Evolutionary conservation across 2,888 invertebrate genomes (phyloP), one percentile per base, ranked within the genome.

Genomic region (Drosophila gaucha): DNA sequence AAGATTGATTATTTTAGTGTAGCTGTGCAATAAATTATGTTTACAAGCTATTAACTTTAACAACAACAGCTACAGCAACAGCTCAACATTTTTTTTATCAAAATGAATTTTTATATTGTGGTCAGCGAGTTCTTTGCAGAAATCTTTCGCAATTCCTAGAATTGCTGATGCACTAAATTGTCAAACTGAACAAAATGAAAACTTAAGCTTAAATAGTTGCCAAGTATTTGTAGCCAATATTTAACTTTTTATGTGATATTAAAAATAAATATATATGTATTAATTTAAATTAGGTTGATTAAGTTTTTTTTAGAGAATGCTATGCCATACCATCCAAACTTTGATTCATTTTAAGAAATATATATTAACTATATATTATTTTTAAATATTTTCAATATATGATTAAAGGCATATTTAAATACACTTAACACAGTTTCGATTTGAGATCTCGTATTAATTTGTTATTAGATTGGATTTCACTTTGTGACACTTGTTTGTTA

Each of bases 111-210:
- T 20, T 49, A 62, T 47, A 44, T 68, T 63, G 59, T 65, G 35
- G 60, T 77, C 65, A 70, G 67, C 75, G 49, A 64, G 46, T 70
- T 78, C 38, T 69, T 38, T 31, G 35, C 63, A 16, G 39, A 26
- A 33, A 36, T 57, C 30, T 80, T 83, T 83, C 80, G 86, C 88
- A 83, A 83, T 64, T 62, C 55, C 24, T 30, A 43, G 16, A 69
- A 83, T 60, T 74, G 88, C 82, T 88, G 86, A 86, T 66, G 35
- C 16, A 22, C 10, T 20, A 54, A 66, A 50, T 36, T 52, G 18
- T 24, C 18, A n/a, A 73, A 44, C 26, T 18, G 41, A 44, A 31
- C 38, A 52, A 70, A 67, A 59, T 31, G 16, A 18, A 56, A 49
- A 22, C 31, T 44, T 39, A 50, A 68, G 49, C 66, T 66, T 66